These are phyloP conservation scores for Himantopus leucocephalus DNA, from an alignment of 2,113 vertebrate genomes.

Conservation along the genomic window DNA sequence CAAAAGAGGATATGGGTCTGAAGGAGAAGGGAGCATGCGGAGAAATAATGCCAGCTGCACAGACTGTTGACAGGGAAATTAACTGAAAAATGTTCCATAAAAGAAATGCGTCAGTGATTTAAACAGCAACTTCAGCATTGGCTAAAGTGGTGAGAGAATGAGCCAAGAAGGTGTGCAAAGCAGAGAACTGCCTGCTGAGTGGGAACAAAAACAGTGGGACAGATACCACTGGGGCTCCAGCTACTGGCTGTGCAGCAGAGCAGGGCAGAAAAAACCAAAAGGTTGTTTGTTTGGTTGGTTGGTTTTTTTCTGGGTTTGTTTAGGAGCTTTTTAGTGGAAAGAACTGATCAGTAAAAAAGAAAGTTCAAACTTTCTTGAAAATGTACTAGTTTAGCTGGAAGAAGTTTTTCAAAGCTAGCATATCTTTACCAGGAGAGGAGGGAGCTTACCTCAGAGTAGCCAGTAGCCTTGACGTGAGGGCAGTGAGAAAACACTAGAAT, in stretches of 20 bases:
- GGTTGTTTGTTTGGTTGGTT: accelerated
- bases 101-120: neutral
- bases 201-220: neutral
- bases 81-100: neutral
- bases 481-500: neutral
- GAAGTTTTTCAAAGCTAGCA: neutral
- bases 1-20: neutral
- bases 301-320: neutral
- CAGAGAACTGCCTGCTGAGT: neutral
- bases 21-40: neutral
- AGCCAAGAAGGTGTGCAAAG: neutral
- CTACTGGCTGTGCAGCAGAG: neutral
- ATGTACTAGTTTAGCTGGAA: neutral
- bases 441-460: neutral
- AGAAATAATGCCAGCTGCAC: neutral
- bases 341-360: neutral
- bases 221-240: neutral
- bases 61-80: neutral
- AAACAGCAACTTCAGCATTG: neutral
- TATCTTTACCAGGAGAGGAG: neutral
- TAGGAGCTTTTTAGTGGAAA: neutral
- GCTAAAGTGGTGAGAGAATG: neutral
- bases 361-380: neutral
- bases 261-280: neutral
- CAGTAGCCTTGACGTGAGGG: neutral